These are phyloP conservation scores for Paradoxurus hermaphroditus DNA, from an alignment of 2,113 vertebrate genomes.

Conservation along the genomic window DNA sequence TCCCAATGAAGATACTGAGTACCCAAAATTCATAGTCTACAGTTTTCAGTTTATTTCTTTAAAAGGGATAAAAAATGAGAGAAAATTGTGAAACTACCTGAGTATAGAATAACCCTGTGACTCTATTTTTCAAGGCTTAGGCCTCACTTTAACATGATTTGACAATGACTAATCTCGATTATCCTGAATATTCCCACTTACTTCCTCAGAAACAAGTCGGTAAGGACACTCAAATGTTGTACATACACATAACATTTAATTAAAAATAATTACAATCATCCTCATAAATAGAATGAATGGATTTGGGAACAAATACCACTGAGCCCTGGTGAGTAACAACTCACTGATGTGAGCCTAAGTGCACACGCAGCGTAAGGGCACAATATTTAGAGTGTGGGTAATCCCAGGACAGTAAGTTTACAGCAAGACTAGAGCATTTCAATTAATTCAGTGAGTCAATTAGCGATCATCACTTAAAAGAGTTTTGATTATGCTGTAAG, in stretches of 20 bases:
- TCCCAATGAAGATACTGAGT: neutral
- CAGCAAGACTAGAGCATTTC: neutral
- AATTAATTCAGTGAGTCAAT: neutral
- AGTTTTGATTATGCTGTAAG: neutral
- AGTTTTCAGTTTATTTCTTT: neutral
- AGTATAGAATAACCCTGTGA: neutral
- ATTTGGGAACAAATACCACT: neutral
- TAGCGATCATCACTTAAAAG: neutral
- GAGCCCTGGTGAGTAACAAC: neutral
- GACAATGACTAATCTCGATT: neutral
- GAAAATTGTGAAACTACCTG: neutral
- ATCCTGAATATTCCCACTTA: neutral
- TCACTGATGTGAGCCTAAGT: neutral
- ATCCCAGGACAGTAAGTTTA: neutral
- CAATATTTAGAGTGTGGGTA: neutral
- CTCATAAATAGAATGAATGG: neutral
- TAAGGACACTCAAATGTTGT: neutral
- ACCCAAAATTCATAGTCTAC: neutral
- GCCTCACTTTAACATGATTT: neutral
- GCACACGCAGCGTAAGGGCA: neutral
- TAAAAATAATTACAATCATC: neutral
- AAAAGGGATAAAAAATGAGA: neutral
- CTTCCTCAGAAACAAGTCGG: neutral
- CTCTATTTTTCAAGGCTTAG: neutral
- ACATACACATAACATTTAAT: neutral